Evolutionary conservation across 2,113 vertebrate genomes (phyloP).

Genomic region (Synchiropus splendidus): DNA sequence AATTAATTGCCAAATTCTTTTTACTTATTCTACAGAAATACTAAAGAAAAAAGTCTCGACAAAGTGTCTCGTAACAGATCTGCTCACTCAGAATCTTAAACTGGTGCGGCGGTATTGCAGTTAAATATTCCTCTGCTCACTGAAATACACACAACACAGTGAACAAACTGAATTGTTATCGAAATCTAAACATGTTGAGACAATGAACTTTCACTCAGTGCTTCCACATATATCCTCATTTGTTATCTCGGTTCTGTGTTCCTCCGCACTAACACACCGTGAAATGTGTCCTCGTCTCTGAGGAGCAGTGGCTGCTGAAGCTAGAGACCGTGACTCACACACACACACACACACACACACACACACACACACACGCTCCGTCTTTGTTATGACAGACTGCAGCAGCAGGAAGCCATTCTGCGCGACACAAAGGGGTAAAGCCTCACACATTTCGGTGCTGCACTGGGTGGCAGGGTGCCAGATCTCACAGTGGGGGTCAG

Average conservation of each 20-base stretch:
- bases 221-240: background rate
- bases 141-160: no score
- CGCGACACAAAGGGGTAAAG: conserved; percentile 50
- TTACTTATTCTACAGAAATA: no score
- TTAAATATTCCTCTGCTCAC: no score
- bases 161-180: no score
- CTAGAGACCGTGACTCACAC: conserved; percentile 30
- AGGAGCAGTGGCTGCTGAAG: conserved; percentile 19
- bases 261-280: background rate
- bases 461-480: conserved; percentile 38
- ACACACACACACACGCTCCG: conserved; percentile 20
- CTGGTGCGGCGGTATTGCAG: no score
- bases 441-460: conserved; percentile 31
- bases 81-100: no score
- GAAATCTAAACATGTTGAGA: no score
- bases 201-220: no score
- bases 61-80: no score
- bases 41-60: no score
- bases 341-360: no score
- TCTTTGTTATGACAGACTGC: conserved; percentile 43
- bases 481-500: conserved; percentile 21
- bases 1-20: no score
- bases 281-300: conserved; percentile 11
- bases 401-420: conserved; percentile 53
- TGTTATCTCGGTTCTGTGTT: conserved; percentile 4